Evolutionary conservation across 1,140 invertebrate species (phyloP).

Genomic region (Neoseiulus cucumeris): DNA sequence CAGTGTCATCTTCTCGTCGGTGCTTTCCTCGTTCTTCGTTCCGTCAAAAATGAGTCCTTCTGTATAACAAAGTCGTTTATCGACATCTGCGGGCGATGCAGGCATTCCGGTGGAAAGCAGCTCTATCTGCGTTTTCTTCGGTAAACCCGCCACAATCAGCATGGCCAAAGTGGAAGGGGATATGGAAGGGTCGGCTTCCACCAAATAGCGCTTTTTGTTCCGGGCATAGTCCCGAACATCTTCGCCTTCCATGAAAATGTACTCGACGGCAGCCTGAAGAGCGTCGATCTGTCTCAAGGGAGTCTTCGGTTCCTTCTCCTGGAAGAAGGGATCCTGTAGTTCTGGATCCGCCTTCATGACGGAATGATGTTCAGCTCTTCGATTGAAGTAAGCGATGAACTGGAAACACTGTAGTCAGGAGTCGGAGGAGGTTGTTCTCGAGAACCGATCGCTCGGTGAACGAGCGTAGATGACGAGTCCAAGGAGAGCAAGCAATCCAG

Average conservation of each 20-base stretch:
- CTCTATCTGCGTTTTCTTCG: not conserved
- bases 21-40: not conserved
- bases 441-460: not conserved
- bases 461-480: not conserved
- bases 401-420: not conserved
- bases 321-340: not conserved
- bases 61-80: not conserved
- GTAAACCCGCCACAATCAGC: conserved; percentile 1
- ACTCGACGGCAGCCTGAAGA: conserved; percentile 2
- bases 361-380: no score
- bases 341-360: not conserved
- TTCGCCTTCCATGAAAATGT: not conserved
- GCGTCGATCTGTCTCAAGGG: not conserved
- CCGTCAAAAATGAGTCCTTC: not conserved
- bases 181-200: conserved; percentile 2
- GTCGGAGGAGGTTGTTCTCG: not conserved
- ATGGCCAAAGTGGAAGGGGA: conserved; percentile 8
- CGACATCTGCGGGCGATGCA: not conserved
- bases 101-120: conserved; percentile 1
- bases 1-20: not conserved
- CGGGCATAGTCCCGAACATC: not conserved
- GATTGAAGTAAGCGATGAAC: not conserved
- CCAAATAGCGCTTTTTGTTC: not conserved
- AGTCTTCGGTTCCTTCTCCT: not conserved
- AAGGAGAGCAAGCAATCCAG: not conserved